These are phyloP conservation scores for Crotophaga sulcirostris DNA, from an alignment of 2,113 vertebrate species.

Conservation along the genomic window DNA sequence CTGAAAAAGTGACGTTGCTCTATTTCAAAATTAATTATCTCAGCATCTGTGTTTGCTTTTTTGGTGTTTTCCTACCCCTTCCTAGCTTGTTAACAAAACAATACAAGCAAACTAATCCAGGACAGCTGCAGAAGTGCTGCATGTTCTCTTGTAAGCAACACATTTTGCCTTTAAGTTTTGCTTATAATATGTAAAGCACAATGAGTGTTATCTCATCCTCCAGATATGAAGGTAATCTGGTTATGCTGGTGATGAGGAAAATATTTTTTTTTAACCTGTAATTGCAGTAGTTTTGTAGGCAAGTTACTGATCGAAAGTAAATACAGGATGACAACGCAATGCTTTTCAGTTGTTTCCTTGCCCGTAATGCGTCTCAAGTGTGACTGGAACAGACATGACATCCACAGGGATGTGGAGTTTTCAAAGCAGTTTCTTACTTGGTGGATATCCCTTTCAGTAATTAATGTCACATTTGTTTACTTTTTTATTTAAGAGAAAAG, in stretches of 20 bases:
- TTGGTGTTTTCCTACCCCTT: background rate
- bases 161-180: background rate
- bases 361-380: background rate
- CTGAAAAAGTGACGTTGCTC: background rate
- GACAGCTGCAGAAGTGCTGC: background rate
- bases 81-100: conserved; percentile 34
- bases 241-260: background rate
- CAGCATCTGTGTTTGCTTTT: conserved; percentile 5
- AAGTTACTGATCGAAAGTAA: background rate
- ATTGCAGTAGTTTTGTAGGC: background rate
- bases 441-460: background rate
- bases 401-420: background rate
- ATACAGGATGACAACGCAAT: background rate
- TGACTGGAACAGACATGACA: background rate
- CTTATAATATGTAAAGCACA: background rate
- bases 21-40: conserved; percentile 7
- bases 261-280: background rate
- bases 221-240: background rate
- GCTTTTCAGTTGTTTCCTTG: background rate
- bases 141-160: background rate
- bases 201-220: background rate
- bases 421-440: background rate
- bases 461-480: background rate
- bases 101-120: background rate
- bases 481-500: conserved; percentile 1